Conservation (phyloP, 2,888 invertebrate species). For the Pseudococcus longispinus region DNA sequence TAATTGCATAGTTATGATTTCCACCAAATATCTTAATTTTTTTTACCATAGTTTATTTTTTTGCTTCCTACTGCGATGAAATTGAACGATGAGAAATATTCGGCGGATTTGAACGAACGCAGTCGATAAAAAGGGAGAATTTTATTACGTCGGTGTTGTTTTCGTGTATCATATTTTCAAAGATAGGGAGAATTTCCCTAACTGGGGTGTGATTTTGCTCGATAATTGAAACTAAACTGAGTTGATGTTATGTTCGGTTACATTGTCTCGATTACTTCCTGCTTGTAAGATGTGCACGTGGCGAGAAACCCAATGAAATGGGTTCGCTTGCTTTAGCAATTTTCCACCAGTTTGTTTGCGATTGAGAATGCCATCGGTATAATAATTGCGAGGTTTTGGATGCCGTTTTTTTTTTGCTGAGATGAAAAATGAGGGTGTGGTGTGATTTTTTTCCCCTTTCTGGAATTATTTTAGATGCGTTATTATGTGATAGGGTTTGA, state of each 20-base stretch:
- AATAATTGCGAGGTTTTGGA: neutral
- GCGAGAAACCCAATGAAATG: neutral
- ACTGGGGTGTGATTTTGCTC: neutral
- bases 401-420: too few relatives aligned
- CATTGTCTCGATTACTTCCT: slow-evolving; percentile 6
- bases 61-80: neutral
- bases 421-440: neutral
- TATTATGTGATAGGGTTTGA: too few relatives aligned
- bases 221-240: slow-evolving; percentile 23
- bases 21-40: neutral
- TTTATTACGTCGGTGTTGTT: neutral
- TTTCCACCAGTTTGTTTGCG: neutral
- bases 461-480: too few relatives aligned
- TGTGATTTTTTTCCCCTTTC: neutral
- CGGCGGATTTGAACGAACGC: neutral
- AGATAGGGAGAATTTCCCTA: neutral
- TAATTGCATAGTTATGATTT: neutral
- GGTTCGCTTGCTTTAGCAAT: neutral
- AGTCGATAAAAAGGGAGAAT: neutral
- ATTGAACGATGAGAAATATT: neutral
- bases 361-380: neutral
- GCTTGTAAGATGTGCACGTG: neutral
- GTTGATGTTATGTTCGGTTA: neutral
- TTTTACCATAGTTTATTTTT: neutral
- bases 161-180: slow-evolving; percentile 22